These are phyloP conservation scores for Physocephala rufipes DNA, from an alignment of 2,888 invertebrate genomes.

Conservation along the genomic window DNA sequence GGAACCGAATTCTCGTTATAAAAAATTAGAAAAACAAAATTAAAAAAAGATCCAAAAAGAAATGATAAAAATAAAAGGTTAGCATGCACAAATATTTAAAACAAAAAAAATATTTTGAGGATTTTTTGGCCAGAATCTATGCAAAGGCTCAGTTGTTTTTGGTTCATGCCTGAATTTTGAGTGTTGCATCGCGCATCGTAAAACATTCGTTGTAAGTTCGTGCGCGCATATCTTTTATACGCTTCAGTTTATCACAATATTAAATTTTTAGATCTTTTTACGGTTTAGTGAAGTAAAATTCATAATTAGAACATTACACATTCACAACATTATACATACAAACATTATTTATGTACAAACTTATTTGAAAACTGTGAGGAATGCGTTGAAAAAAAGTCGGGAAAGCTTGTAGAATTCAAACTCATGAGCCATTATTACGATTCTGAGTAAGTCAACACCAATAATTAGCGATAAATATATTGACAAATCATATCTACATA, in stretches of 20 bases:
- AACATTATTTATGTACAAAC: not conserved
- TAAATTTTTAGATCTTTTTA: slow-evolving; percentile 1
- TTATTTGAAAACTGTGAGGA: not conserved
- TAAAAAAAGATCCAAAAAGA: not conserved
- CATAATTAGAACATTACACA: too few species aligned
- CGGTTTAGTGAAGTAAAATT: not conserved
- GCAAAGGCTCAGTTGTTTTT: slow-evolving; percentile 27
- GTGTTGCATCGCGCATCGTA: slow-evolving; percentile 12
- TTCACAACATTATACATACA: too few species aligned
- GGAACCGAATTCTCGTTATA: not conserved
- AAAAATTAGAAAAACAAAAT: not conserved
- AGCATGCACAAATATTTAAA: slow-evolving; percentile 27
- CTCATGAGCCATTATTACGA: slow-evolving; percentile 62
- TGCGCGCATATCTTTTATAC: not conserved
- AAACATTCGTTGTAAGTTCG: not conserved
- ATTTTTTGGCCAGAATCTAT: slow-evolving; percentile 30
- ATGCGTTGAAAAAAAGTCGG: not conserved
- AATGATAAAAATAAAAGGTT: not conserved
- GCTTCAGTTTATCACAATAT: not conserved
- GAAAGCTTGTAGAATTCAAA: slow-evolving; percentile 28
- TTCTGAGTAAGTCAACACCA: slow-evolving; percentile 58
- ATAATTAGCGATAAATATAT: not conserved
- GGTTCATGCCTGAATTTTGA: slow-evolving; percentile 27
- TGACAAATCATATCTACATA: not conserved
- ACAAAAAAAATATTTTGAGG: slow-evolving; percentile 17